Evolutionary conservation across 1,140 invertebrate species (phyloP), one percentile per base, ranked within the genome.

Genomic region (Doryteuthis pealeii): DNA sequence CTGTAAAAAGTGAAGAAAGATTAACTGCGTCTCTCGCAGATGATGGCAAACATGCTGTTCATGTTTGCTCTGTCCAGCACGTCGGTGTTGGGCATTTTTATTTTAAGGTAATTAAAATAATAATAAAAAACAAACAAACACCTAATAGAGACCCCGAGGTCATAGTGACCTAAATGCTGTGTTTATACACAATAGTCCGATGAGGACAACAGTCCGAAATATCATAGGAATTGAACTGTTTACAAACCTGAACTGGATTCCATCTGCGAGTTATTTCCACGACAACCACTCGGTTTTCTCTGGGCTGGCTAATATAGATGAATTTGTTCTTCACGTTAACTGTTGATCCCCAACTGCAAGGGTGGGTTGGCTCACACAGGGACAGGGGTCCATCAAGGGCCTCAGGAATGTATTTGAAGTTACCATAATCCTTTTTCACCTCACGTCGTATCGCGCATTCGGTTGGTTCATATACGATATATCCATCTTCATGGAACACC

Each of bases 401-500:
- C 72, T 84, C 84, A 14, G 85, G 83, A 45, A 84, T 80, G 66
- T 81, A 83, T 54, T 82, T 81, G 70, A 87, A 83, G 73, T 84
- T 81, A 49, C 80, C 80, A 74, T 84, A 85, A 65, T 83, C 80
- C 14, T 91, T 91, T 82, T 91, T 90, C 73, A 94, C 93, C 80
- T 92, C 91, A 84, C 93, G 92, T 79, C 92, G 90, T 3, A 93
- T 89, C 22, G 92, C 89, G 84, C 93, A 94, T 65, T 91, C 90
- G n/a, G 90, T 90, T 2, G 93, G 92, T 71, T 94, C 92, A 86
- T 94, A 94, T 2, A 93, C 90, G 1, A 92, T 92, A 78, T 94
- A 91, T 14, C 93, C 93, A 89, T 91, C 91, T 79, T 93, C 91
- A 86, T 94, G 93, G 83, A 94, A 94, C 4, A 93, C 91, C 77